phyloP scores from a whole-genome alignment of 2,888 invertebrate genomes.

The Aromia moschata region DNA sequence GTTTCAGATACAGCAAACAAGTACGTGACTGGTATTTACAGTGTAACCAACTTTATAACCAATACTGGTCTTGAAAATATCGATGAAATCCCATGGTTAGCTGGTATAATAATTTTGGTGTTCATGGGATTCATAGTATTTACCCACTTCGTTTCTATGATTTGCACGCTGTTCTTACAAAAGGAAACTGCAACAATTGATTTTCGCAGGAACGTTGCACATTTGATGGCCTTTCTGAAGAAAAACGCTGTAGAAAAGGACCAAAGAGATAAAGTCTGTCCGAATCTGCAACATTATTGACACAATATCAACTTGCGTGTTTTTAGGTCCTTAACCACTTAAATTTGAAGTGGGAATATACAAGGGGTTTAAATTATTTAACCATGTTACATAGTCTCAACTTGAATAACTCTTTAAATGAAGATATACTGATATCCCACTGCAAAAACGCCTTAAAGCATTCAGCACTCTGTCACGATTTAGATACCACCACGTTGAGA shows the following conservation, averaged over 20 bases:
- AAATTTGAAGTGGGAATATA: conserved; percentile 26
- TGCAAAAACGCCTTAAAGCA: conserved; percentile 19
- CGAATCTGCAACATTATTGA: too few species aligned
- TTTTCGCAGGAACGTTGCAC: conserved; percentile 18
- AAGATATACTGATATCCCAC: conserved; percentile 22
- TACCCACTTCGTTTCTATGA: conserved; percentile 9
- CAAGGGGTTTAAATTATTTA: conserved; percentile 19
- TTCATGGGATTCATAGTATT: conserved; percentile 32
- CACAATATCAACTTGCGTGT: background rate
- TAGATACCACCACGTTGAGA: conserved; percentile 19
- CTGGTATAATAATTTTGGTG: conserved; percentile 12
- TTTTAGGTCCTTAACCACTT: conserved; percentile 31
- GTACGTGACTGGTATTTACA: conserved; percentile 25
- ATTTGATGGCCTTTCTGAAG: conserved; percentile 22
- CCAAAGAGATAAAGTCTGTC: conserved; percentile 20
- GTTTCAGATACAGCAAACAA: conserved; percentile 24
- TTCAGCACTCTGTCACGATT: conserved; percentile 27
- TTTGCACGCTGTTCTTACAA: conserved; percentile 20
- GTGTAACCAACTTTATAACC: conserved; percentile 27
- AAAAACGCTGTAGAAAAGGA: conserved; percentile 13
- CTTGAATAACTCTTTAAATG: background rate
- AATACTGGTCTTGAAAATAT: conserved; percentile 27
- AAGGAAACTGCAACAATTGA: conserved; percentile 15
- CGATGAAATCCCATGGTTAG: conserved; percentile 3
- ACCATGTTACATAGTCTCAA: background rate